phyloP scores from a whole-genome alignment of 2,797 vertebrate genomes.

The Lophotriccus pileatus region DNA sequence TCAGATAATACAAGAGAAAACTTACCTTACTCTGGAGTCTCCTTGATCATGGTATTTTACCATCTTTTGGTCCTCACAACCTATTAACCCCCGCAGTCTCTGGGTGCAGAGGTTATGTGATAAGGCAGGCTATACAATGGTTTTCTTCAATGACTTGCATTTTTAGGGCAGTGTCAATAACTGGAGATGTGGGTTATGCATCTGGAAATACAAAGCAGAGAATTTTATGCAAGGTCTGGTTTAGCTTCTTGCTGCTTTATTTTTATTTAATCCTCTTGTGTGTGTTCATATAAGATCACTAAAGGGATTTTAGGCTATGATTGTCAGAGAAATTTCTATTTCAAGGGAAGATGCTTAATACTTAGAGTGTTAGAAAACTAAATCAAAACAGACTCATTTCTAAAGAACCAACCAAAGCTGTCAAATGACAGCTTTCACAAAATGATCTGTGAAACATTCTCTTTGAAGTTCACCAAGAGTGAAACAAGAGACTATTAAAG shows the following conservation, averaged over 20 bases:
- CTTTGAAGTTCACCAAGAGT: not conserved
- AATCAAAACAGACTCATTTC: not conserved
- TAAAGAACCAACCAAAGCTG: not conserved
- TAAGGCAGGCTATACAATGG: not conserved
- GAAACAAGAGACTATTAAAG: not conserved
- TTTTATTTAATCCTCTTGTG: not conserved
- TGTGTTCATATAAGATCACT: not conserved
- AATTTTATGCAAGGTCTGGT: not conserved
- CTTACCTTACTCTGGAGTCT: not conserved
- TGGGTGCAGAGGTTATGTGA: not conserved
- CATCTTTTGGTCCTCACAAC: not conserved
- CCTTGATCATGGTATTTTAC: not conserved
- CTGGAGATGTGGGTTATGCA: not conserved
- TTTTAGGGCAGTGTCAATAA: not conserved
- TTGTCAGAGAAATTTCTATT: not conserved
- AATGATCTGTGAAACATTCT: not conserved
- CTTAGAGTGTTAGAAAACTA: not conserved
- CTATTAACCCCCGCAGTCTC: rapidly evolving
- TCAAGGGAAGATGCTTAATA: not conserved
- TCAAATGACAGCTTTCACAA: not conserved
- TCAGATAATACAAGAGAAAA: not conserved
- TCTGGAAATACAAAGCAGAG: not conserved
- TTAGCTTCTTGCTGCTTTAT: not conserved
- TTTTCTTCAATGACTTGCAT: not conserved
- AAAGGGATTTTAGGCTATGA: not conserved